Conservation (phyloP, 2,113 vertebrate genomes). For the Picathartes gymnocephalus region DNA sequence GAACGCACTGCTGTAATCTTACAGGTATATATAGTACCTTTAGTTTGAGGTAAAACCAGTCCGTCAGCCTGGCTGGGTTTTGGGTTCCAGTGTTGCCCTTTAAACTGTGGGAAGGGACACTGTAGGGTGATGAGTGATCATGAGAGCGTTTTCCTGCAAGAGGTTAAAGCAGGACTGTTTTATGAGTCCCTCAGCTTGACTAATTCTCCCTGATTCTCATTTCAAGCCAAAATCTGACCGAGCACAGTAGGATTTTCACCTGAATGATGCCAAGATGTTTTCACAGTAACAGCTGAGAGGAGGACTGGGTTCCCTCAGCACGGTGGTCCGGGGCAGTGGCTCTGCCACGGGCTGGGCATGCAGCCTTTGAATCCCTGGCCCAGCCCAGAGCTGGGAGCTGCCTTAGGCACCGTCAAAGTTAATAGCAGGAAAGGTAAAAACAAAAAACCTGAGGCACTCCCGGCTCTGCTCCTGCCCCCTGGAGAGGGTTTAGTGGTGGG, state of each 20-base stretch:
- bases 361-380: not conserved
- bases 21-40: fast-evolving
- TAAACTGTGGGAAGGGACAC: not conserved
- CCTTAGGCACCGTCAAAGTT: not conserved
- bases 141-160: not conserved
- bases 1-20: not conserved
- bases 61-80: fast-evolving
- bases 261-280: not conserved
- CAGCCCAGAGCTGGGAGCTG: not conserved
- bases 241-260: not conserved
- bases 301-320: not conserved
- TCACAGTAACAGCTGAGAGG: not conserved
- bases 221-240: not conserved
- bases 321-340: not conserved
- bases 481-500: not conserved
- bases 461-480: not conserved
- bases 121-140: not conserved
- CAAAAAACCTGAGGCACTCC: fast-evolving
- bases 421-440: not conserved
- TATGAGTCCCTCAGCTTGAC: not conserved
- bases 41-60: not conserved
- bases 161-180: not conserved
- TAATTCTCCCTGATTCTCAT: not conserved
- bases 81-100: fast-evolving
- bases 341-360: not conserved